phyloP scores from a whole-genome alignment of 2,797 vertebrate genomes.

The Neosilurus hyrtlii region DNA sequence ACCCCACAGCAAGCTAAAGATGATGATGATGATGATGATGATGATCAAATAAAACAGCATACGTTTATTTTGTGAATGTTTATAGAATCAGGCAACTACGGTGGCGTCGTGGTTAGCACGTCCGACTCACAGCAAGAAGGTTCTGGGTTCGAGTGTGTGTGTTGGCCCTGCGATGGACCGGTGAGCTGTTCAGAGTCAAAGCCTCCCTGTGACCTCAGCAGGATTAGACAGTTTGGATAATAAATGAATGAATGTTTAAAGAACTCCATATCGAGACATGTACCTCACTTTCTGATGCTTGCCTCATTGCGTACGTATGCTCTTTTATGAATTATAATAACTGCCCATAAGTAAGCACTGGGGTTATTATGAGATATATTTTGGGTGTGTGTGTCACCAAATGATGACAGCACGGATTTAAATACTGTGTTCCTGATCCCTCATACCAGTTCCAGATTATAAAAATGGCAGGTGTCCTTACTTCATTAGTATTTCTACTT shows the following conservation, averaged over 20 bases:
- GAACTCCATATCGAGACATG: not conserved
- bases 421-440: conserved; percentile 18
- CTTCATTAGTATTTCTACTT: not conserved
- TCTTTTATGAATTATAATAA: conserved; percentile 21
- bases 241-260: too few species aligned
- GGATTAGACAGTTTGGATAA: too few species aligned
- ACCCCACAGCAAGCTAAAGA: too few species aligned
- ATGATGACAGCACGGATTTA: conserved; percentile 30
- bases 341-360: not conserved
- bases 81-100: not conserved
- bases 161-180: too few species aligned
- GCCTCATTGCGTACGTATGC: not conserved
- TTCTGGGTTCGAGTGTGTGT: too few species aligned
- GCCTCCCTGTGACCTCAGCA: too few species aligned
- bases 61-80: not conserved
- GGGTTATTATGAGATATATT: conserved; percentile 39
- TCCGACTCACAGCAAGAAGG: too few species aligned
- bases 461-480: not conserved
- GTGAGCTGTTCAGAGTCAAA: too few species aligned
- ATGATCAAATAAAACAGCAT: not conserved
- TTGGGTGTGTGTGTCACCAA: conserved; percentile 22
- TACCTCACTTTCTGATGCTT: not conserved
- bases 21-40: too few species aligned
- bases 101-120: too few species aligned
- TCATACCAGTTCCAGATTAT: conserved; percentile 5